Conservation (phyloP, 2,888 invertebrate species). For the Drosophila planitibia region DNA sequence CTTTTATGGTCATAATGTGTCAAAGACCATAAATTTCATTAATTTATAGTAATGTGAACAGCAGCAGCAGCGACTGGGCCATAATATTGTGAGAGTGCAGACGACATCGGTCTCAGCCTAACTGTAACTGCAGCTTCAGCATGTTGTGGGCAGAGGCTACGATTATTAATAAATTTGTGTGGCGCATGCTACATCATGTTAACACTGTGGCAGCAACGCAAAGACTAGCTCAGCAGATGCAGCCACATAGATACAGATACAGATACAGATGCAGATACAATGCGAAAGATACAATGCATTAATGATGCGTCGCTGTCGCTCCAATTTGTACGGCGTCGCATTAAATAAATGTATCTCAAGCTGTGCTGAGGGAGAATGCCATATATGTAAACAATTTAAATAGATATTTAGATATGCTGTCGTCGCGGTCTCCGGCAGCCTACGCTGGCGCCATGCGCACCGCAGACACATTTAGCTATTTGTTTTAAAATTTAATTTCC, state of each 20-base stretch:
- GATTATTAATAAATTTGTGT: conserved; percentile 69
- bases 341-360: conserved; percentile 79
- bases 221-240: background rate
- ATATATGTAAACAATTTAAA: conserved; percentile 80
- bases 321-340: conserved; percentile 77
- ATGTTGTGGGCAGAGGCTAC: conserved; percentile 42
- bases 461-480: conserved; percentile 58
- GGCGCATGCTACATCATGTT: conserved; percentile 73
- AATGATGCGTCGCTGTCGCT: conserved; percentile 62
- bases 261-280: conserved; percentile 22
- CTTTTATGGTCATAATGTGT: conserved; percentile 81
- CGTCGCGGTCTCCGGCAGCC: conserved; percentile 60
- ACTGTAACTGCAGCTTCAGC: conserved; percentile 38
- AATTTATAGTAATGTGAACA: conserved; percentile 81
- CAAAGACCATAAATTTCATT: conserved; percentile 82
- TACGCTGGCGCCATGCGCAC: conserved; percentile 81
- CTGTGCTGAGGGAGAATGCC: conserved; percentile 60
- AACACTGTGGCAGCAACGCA: conserved; percentile 53
- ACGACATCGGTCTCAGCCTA: conserved; percentile 17
- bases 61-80: conserved; percentile 31
- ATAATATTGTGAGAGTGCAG: conserved; percentile 17
- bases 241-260: background rate
- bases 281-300: conserved; percentile 58
- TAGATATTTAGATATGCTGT: conserved; percentile 80
- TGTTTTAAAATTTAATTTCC: conserved; percentile 83